A percentile compares a stretch with the other conserved stretches of the same genome.
These are phyloP conservation scores for Adelosebastes latens DNA, from an alignment of 2,797 vertebrate species.

Conservation along the genomic window DNA sequence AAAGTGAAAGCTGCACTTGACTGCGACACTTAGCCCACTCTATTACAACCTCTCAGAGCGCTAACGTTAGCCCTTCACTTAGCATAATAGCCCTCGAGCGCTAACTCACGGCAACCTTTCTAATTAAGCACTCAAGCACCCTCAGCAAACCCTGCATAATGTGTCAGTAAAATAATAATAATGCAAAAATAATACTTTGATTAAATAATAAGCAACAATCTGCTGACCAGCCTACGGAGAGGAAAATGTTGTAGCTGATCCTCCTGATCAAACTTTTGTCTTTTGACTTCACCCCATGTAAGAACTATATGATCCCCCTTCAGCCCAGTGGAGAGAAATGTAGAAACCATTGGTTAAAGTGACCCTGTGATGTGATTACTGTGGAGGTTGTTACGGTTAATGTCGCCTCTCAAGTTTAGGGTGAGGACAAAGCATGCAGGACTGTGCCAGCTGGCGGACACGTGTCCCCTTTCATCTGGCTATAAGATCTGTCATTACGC, in stretches of 20 bases:
- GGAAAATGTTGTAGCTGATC: background rate
- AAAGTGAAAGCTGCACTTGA: constrained; percentile 52
- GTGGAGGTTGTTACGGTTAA: background rate
- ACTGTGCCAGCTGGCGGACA: constrained; percentile 6
- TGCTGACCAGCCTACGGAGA: background rate
- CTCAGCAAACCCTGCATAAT: constrained; percentile 24
- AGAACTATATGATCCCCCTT: background rate
- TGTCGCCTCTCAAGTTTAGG: constrained; percentile 10
- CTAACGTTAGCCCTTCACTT: constrained; percentile 55
- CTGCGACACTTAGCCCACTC: constrained; percentile 48
- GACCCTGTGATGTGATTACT: background rate
- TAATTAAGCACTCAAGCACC: constrained; percentile 56
- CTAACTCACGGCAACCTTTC: constrained; percentile 45
- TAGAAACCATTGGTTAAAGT: background rate
- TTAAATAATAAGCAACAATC: constrained; percentile 21
- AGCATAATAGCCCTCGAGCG: constrained; percentile 62
- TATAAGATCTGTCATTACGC: constrained; percentile 34
- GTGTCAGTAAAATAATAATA: constrained; percentile 28
- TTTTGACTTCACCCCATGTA: background rate
- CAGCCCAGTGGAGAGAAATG: background rate
- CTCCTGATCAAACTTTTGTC: background rate
- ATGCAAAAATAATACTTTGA: constrained; percentile 18
- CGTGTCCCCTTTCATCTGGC: constrained; percentile 32
- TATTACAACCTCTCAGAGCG: constrained; percentile 46
- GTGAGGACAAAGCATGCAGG: constrained; percentile 21